Conservation (phyloP, 2,888 invertebrate genomes). For the Tenthredo mesomela region DNA sequence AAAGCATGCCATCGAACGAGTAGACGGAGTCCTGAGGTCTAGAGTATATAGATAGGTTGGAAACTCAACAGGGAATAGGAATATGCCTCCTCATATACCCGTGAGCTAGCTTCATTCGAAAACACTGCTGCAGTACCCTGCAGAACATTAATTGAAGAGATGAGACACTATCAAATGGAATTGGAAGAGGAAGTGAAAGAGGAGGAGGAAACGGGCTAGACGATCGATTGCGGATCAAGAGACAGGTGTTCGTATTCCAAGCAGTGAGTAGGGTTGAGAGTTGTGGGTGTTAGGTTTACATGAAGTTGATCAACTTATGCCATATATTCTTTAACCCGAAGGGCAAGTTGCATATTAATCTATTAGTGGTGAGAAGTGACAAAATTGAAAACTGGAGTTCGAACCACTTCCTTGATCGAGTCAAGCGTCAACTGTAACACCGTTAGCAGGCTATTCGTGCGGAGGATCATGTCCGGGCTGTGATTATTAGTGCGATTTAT, state of each 20-base stretch:
- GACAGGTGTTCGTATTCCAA: not conserved
- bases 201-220: not conserved
- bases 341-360: not conserved
- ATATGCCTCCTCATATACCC: slow-evolving; percentile 48
- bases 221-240: slow-evolving; percentile 3
- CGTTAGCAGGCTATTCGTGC: slow-evolving; percentile 1
- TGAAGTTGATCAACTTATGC: not conserved
- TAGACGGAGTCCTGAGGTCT: slow-evolving; percentile 32
- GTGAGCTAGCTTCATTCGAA: slow-evolving; percentile 56
- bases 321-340: not conserved
- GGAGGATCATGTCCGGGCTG: not conserved
- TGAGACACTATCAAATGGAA: not conserved
- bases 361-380: not conserved
- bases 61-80: slow-evolving; percentile 50
- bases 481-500: slow-evolving; percentile 6
- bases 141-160: slow-evolving; percentile 10
- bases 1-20: slow-evolving; percentile 11
- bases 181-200: slow-evolving; percentile 1
- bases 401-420: not conserved
- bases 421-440: slow-evolving; percentile 9
- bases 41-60: slow-evolving; percentile 54
- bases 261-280: not conserved
- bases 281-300: not conserved
- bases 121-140: slow-evolving; percentile 52
- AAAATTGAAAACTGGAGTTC: not conserved